Base-by-base conservation (phyloP, 1,140 invertebrate species). In the Lordiphosa clarofinis region DNA sequence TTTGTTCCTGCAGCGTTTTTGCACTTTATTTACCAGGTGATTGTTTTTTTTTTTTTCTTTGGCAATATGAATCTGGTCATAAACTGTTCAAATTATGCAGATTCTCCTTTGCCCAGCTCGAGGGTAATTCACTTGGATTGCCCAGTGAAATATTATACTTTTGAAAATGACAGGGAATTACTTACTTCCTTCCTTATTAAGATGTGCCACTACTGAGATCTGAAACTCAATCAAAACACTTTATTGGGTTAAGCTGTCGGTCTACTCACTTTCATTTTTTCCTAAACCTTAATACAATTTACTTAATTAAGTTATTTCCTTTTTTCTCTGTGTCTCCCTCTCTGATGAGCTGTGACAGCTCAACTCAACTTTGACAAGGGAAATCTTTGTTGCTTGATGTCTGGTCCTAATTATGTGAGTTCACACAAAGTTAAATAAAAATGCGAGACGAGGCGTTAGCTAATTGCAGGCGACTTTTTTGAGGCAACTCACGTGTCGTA, bases 291-390 rank as follows among this genome's bases (percentile, higher is more conserved):
- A 33, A 47, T 40, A 19, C 33, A 67, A 66, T 66, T 58, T 57
- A 36, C 46, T 55, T 67, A 58, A 67, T 67, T 67, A 67, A 67
- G 46, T 58, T 42, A 47, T 66, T 66, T 28, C 15, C 35, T 9
- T 35, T 15, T 24, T 8, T 10, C 52, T 28, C n/a, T 13, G 5
- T 12, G 5, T 12, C 19, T 7, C 1, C 4, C 38, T 10, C 11
- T 13, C 12, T 50, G 13, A 31, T 5, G 24, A 43, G 28, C 33
- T 48, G 10, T 43, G 9, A 24, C 12, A 42, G 19, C 37, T 36
- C 28, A 8, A 31, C n/a, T 31, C 9, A 10, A 58, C 21, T 13
- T 21, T 57, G 19, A 42, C 33, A 10, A 11, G 21, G 10, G 12
- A 44, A 38, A 64, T 33, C 33, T n/a, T 44, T 31, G 15, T 50